Percentiles rank a stretch among this genome's conserved stretches.
Conservation (phyloP, 2,113 vertebrate genomes). For the Tetrax tetrax region DNA sequence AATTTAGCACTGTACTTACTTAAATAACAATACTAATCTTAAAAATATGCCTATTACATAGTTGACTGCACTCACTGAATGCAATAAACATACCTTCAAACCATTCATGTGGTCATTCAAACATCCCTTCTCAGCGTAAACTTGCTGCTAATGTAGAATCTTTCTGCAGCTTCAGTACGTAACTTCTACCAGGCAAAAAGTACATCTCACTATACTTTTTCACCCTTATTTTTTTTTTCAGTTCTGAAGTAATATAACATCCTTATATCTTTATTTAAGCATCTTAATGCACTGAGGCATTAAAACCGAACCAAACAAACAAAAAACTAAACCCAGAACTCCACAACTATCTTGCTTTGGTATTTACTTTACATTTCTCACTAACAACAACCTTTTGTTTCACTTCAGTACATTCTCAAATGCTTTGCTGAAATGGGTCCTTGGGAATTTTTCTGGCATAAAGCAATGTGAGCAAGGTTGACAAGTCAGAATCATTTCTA, state of each 20-base stretch:
- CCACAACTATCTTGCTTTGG: not conserved
- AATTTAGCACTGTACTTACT: constrained; percentile 70
- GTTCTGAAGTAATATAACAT: not conserved
- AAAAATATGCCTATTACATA: constrained; percentile 69
- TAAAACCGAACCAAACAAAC: not conserved
- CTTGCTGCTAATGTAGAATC: not conserved
- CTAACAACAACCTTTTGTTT: not conserved
- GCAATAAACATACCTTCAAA: constrained; percentile 70
- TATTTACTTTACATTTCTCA: not conserved
- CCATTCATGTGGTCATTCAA: constrained; percentile 56
- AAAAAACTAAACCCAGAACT: not conserved
- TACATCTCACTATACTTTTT: not conserved
- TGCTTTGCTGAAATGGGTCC: not conserved
- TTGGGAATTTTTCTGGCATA: constrained; percentile 30
- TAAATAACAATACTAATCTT: constrained; percentile 65
- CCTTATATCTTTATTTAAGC: not conserved
- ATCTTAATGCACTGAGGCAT: not conserved
- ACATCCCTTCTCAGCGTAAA: constrained; percentile 42
- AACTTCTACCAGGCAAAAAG: not conserved
- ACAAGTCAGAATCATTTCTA: constrained; percentile 24
- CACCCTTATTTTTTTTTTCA: not conserved
- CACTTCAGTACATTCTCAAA: not conserved
- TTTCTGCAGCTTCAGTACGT: constrained; percentile 12
- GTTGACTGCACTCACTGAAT: constrained; percentile 63
- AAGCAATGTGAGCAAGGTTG: constrained; percentile 3